phyloP scores from a whole-genome alignment of 2,888 invertebrate species.

The Cetonia aurata region DNA sequence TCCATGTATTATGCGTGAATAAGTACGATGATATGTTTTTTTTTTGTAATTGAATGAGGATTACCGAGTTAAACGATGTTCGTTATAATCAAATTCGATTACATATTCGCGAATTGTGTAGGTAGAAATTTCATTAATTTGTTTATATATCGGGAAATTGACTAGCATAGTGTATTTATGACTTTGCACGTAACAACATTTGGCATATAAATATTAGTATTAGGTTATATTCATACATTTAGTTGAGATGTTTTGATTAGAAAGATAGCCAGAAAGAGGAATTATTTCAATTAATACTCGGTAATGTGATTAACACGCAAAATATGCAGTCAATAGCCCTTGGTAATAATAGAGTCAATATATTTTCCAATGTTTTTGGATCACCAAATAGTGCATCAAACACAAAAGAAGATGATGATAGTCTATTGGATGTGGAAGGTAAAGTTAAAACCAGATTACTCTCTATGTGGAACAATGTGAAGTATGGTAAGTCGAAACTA shows the following conservation, averaged over 20 bases:
- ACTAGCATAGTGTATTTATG: slow-evolving; percentile 24
- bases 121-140: slow-evolving; percentile 13
- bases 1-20: background rate
- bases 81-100: background rate
- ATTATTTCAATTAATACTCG: background rate
- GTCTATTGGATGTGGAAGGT: slow-evolving; percentile 72
- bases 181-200: slow-evolving; percentile 6
- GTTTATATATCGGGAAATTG: slow-evolving; percentile 7
- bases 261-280: background rate
- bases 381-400: slow-evolving; percentile 54
- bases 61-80: background rate
- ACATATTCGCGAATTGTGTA: slow-evolving; percentile 11
- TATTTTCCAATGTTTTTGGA: slow-evolving; percentile 50
- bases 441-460: slow-evolving; percentile 86
- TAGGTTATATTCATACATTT: slow-evolving; percentile 9
- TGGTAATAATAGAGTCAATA: slow-evolving; percentile 54
- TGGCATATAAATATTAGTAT: slow-evolving; percentile 3
- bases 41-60: background rate
- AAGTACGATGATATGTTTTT: background rate
- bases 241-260: slow-evolving; percentile 25
- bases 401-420: slow-evolving; percentile 60
- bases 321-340: slow-evolving; percentile 38
- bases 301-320: slow-evolving; percentile 17
- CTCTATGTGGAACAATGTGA: slow-evolving; percentile 93
- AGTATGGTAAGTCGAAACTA: slow-evolving; percentile 75